Base-by-base conservation (phyloP, 2,113 vertebrate species). In the Verasper variegatus region DNA sequence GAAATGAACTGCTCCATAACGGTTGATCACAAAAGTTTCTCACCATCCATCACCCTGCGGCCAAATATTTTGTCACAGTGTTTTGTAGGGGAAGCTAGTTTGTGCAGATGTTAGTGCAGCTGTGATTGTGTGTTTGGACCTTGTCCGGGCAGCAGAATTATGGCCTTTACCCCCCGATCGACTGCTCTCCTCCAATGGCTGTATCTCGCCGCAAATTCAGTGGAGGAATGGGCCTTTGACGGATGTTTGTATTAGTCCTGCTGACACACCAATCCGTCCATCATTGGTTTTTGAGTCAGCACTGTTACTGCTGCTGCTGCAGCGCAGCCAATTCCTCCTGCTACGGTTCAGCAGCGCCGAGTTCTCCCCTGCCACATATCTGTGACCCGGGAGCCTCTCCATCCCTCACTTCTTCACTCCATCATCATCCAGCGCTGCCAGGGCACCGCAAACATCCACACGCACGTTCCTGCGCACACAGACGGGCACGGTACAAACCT, bases 231-330 rank as follows among this genome's bases (percentile, higher is more conserved):
- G 65, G 64, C 55, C 81, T 63, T 51, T 91, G 92, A 92, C 71
- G 27, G 83, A 91, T 90, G 88, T 81, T 86, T 86, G 81, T 76
- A 62, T 90, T 86, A 71, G 83, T 65, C 26, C 40, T 45, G 86
- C 85, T 86, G 85, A 84, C 85, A 84, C 89, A 57, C 66, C 64
- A 49, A 27, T 24, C 61, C 65, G 70, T 92, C 85, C 74, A 84
- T 90, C 86, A 90, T 23, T 59, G 71, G 0, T n/a, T 72, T 24
- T 56, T 56, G 77, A 91, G 80, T 89, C 87, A 81, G 88, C 84
- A 63, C 21, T 78, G 81, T 78, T 56, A 42, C 68, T 14, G 40
- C 68, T 17, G 47, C 74, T 17, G 8, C 72, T 13, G 54, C 45
- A 1, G 35, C 2, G 55, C 60, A 45, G 73, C 71, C 83, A 75